Evolutionary conservation across 1,140 invertebrate species (phyloP), one percentile per base, ranked within the genome.

Genomic region (Brachionus paranguensis): DNA sequence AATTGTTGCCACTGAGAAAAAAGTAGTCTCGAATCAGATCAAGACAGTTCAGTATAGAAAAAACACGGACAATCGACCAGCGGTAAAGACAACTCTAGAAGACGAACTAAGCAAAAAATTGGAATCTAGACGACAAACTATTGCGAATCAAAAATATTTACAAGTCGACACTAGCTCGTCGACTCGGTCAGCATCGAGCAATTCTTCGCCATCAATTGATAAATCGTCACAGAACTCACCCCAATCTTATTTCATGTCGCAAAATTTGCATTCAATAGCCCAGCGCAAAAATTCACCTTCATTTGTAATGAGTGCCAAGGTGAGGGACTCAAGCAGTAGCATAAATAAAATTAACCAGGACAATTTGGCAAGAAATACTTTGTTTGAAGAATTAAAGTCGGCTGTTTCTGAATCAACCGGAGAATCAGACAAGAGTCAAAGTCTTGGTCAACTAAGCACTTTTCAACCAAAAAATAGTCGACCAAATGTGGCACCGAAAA

Each of bases 231-330:
- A 47, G 6, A 76, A 50, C 11, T 76, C 72, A 6, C 72, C 72
- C 4, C 72, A 76, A 27, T 47, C 68, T 41, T 72, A 72, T 17
- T 72, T 72, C n/a, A 72, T 72, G 68, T 72, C 68, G 6, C 72
- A 81, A 68, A 64, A 81, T 81, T 60, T 81, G n/a, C 33, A 81
- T 5, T 33, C 37, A n/a, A 64, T 81, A 24, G n/a, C 55, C 10
- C 37, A 81, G 33, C 17, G 37, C 53, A 81, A 41, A 37, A 81
- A 68, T 64, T 45, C 78, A 11, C 37, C 53, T 0, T 60, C 78
- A 17, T 81, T 81, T 27, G 78, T 81, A 12, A 60, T 81, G 50
- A 81, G 78, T 81, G 78, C 78, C 14, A 81, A 81, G 64, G 78
- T 81, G 12, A 60, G 53, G 24, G 68, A 72, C 10, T 43, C 68